A percentile compares a stretch with the other conserved stretches of the same genome.
phyloP scores from a whole-genome alignment of 2,113 vertebrate species.

The Pterophyllum scalare region DNA sequence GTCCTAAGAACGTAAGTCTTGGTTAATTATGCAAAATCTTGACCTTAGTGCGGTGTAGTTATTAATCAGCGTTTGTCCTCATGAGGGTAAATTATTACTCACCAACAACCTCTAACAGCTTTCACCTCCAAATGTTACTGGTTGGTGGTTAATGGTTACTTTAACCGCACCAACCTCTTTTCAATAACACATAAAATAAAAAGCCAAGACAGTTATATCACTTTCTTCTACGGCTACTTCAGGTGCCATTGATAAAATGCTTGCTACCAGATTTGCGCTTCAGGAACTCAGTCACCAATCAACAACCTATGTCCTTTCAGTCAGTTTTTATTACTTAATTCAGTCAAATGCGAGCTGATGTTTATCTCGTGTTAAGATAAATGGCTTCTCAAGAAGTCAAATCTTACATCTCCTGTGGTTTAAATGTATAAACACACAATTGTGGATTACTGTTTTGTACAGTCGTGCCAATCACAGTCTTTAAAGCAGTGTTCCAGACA shows the following conservation, averaged over 20 bases:
- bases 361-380: constrained; percentile 36
- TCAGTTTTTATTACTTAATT: constrained; percentile 38
- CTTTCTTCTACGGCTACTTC: background rate
- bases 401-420: constrained; percentile 18
- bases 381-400: background rate
- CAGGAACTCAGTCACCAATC: background rate
- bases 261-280: background rate
- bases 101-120: constrained; percentile 41
- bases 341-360: constrained; percentile 15
- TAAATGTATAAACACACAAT: background rate
- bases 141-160: no score
- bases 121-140: constrained; percentile 60
- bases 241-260: constrained; percentile 18
- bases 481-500: background rate
- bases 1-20: background rate
- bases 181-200: background rate
- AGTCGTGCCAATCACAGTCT: background rate
- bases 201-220: background rate
- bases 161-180: constrained; percentile 34
- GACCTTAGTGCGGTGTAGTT: constrained; percentile 25
- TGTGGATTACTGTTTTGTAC: background rate
- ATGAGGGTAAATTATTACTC: constrained; percentile 73
- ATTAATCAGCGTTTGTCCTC: constrained; percentile 44
- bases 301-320: background rate
- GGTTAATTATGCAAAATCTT: constrained; percentile 51